A percentile compares a stretch with the other conserved stretches of the same genome.
phyloP scores from a whole-genome alignment of 2,888 invertebrate species.

The Malthinus flaveolus region DNA sequence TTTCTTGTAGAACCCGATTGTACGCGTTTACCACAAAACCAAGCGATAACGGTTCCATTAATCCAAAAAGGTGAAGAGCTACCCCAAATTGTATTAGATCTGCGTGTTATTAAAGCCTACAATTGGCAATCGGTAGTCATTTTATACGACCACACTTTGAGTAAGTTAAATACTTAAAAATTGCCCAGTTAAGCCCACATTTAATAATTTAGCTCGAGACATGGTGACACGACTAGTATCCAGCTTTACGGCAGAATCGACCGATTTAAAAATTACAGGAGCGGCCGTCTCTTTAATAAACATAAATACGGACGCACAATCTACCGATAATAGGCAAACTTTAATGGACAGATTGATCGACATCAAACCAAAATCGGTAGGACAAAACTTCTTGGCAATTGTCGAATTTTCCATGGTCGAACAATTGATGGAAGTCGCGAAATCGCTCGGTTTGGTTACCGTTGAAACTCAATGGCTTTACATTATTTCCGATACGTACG shows the following conservation, averaged over 20 bases:
- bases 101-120: slow-evolving; percentile 66
- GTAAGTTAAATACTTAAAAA: slow-evolving; percentile 58
- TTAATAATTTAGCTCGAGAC: slow-evolving; percentile 59
- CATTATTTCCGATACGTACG: slow-evolving; percentile 66
- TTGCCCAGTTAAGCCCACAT: background rate
- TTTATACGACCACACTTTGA: slow-evolving; percentile 72
- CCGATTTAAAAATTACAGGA: slow-evolving; percentile 30
- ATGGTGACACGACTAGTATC: slow-evolving; percentile 67
- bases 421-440: slow-evolving; percentile 70
- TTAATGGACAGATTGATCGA: slow-evolving; percentile 44
- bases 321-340: slow-evolving; percentile 40
- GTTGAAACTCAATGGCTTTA: slow-evolving; percentile 83
- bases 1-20: slow-evolving; percentile 70
- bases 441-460: slow-evolving; percentile 67
- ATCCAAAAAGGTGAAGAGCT: slow-evolving; percentile 72
- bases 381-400: slow-evolving; percentile 62
- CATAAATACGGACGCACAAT: slow-evolving; percentile 37
- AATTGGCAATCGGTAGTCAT: slow-evolving; percentile 74
- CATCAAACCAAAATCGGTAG: slow-evolving; percentile 47
- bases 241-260: slow-evolving; percentile 57
- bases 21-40: slow-evolving; percentile 68
- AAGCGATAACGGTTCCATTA: slow-evolving; percentile 73
- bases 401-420: slow-evolving; percentile 65
- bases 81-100: slow-evolving; percentile 76
- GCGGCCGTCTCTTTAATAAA: slow-evolving; percentile 48